Percentiles rank a stretch among this genome's conserved stretches.
Conservation (phyloP, 1,140 invertebrate species). For the Ceratoteleas bidentatus region DNA sequence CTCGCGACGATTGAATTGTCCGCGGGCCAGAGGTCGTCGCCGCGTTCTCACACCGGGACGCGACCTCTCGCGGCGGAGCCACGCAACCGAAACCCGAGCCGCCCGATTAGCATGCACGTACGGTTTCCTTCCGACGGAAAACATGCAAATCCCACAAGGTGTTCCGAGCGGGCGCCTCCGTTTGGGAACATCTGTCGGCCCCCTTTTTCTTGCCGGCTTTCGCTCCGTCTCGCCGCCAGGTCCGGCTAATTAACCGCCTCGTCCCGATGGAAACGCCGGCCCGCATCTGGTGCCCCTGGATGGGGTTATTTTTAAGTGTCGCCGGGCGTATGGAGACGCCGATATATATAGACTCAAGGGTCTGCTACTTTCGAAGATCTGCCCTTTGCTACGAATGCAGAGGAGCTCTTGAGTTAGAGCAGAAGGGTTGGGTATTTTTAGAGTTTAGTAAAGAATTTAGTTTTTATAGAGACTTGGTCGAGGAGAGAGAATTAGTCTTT, state of each 20-base stretch:
- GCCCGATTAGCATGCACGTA: background rate
- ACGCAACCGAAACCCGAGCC: background rate
- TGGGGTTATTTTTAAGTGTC: too few species aligned
- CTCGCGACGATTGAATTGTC: constrained; percentile 75
- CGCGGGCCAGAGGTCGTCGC: constrained; percentile 65
- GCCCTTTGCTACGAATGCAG: too few species aligned
- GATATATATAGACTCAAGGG: too few species aligned
- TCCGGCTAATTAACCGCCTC: constrained; percentile 38
- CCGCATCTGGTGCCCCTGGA: constrained; percentile 26
- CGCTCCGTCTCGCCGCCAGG: constrained; percentile 27
- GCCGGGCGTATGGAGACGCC: too few species aligned
- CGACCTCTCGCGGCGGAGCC: background rate
- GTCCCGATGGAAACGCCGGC: constrained; percentile 20
- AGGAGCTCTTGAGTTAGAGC: too few species aligned
- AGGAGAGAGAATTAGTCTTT: too few species aligned
- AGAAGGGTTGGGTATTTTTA: too few species aligned
- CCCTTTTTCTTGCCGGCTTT: constrained; percentile 39
- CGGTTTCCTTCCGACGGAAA: constrained; percentile 56
- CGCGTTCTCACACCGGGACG: constrained; percentile 15
- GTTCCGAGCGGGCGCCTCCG: constrained; percentile 40
- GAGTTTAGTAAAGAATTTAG: too few species aligned
- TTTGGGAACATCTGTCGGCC: constrained; percentile 65
- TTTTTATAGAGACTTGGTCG: too few species aligned
- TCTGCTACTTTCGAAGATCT: too few species aligned
- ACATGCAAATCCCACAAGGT: constrained; percentile 71